These are phyloP conservation scores for Muscicapa comitata DNA, from an alignment of 2,797 vertebrate genomes.

Conservation along the genomic window DNA sequence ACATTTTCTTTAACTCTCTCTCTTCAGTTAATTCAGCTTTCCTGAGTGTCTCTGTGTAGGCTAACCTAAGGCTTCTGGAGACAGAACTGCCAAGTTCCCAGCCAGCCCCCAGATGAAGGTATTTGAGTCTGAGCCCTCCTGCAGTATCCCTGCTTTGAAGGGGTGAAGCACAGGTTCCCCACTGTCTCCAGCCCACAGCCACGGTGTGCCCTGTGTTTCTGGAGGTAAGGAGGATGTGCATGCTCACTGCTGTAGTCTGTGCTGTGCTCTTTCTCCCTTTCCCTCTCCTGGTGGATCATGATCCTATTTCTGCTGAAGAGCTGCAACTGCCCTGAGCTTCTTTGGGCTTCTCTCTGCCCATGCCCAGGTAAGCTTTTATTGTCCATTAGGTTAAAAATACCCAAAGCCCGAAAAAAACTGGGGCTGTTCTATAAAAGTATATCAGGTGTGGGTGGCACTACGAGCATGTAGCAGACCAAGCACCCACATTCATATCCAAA, in stretches of 20 bases:
- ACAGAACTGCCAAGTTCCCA: accelerated
- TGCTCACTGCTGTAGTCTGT: accelerated
- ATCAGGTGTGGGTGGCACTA: not conserved
- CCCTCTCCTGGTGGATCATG: not conserved
- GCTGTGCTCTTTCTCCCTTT: not conserved
- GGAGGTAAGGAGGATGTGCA: accelerated
- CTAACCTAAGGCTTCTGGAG: not conserved
- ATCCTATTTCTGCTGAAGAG: not conserved
- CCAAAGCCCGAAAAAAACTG: not conserved
- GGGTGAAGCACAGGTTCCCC: not conserved
- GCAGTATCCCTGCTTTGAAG: not conserved
- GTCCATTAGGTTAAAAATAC: not conserved
- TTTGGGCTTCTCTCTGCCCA: not conserved
- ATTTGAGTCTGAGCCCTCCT: not conserved
- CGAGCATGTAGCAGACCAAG: accelerated
- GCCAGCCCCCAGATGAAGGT: not conserved
- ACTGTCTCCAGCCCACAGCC: too few species aligned
- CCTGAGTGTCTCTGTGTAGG: not conserved
- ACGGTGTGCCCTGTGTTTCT: accelerated
- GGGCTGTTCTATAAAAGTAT: not conserved
- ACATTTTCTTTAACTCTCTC: not conserved
- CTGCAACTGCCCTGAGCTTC: not conserved
- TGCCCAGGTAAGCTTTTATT: not conserved
- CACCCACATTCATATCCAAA: not conserved
- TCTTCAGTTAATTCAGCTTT: not conserved